phyloP scores from a whole-genome alignment of 1,140 invertebrate genomes.

The Macrobrachium rosenbergii region DNA sequence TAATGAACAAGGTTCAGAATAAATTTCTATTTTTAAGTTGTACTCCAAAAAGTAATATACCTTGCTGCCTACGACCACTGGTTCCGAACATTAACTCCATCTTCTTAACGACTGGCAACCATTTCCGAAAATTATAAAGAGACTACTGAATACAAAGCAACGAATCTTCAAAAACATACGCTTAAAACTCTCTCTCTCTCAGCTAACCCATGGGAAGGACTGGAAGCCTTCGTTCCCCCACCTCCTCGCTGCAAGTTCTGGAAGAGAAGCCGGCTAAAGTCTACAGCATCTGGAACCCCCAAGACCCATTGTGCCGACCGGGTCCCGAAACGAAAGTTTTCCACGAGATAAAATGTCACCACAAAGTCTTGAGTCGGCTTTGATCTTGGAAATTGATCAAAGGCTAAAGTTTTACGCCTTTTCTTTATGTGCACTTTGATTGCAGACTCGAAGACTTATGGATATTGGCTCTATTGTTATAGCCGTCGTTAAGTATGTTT shows the following conservation, averaged over 20 bases:
- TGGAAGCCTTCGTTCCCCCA: not conserved
- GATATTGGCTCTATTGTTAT: constrained; percentile 29
- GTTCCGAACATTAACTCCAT: no score
- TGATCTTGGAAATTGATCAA: constrained; percentile 29
- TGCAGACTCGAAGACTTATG: constrained; percentile 12
- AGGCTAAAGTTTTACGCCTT: constrained; percentile 29
- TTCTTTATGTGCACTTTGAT: constrained; percentile 29
- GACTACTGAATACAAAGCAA: no score
- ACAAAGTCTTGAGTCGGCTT: constrained; percentile 23
- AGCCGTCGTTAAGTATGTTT: constrained; percentile 23
- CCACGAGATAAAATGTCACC: constrained; percentile 27
- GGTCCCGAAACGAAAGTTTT: constrained; percentile 10
- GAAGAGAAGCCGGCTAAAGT: no score
- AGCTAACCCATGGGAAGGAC: not conserved
- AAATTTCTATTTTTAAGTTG: no score
- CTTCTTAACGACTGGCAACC: no score
- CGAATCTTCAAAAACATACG: not conserved
- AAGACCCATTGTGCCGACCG: constrained; percentile 15
- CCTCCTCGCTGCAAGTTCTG: no score
- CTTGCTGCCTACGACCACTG: no score
- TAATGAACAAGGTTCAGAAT: no score
- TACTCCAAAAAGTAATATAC: no score
- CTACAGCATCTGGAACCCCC: constrained; percentile 8
- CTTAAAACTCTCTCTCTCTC: not conserved
- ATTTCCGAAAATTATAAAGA: no score